Evolutionary conservation across 2,797 vertebrate species (phyloP), one percentile per base, ranked within the genome.

Genomic region (Tolypeutes matacus): DNA sequence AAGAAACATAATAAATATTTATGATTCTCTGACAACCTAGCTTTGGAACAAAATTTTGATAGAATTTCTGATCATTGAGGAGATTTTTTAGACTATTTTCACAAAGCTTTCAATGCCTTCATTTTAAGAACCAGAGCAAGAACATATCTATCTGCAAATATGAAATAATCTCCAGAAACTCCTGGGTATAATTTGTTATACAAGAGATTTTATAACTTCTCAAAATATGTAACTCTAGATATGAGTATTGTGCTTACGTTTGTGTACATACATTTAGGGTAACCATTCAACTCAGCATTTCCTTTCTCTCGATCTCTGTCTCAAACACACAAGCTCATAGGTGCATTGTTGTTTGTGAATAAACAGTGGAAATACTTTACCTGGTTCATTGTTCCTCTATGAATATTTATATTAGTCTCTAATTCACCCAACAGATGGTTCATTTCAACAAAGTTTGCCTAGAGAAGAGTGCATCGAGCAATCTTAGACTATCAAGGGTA

Each of bases 1-100:
- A 86, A 91, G 83, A 96, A 93, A 89, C 1, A 53, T 53, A 78
- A 94, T 92, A 91, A 91, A 87, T 85, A 95, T 85, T 86, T 93
- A 76, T 91, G 62, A 93, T 78, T 94, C 34, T 4, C 39, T 92
- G 27, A 73, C 75, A 96, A 81, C 23, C 87, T 94, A 60, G 27
- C 17, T 89, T 93, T 92, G 42, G 31, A 77, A 82, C 21, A 93
- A 73, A 7, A 93, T 89, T 93, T 93, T 94, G 56, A 90, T 95
- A 78, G 76, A 70, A 46, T 81, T 91, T 87, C 73, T 84, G 58
- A 94, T 94, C 80, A 70, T 53, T 93, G 73, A 89, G 51, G 72
- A 77, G 29, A 56, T 78, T 69, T 89, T 73, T 46, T 76, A 60
- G n/a, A 39, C 21, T 90, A 36, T 89, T 93, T 94, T 92, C 64